Conservation (phyloP, 2,888 invertebrate genomes). For the Bembecia ichneumoniformis region DNA sequence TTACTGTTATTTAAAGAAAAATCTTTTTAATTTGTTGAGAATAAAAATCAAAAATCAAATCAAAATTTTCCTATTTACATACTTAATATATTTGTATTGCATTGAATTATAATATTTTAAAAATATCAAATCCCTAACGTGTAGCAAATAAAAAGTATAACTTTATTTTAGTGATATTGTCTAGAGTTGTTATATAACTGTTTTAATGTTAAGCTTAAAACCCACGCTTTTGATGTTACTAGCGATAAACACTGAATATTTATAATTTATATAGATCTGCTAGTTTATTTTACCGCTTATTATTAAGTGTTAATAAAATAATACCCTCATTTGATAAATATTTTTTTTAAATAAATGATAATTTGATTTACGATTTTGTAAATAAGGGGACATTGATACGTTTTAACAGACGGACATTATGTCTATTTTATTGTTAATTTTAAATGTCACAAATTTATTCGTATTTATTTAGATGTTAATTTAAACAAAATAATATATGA, state of each 20-base stretch:
- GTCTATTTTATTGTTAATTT: background rate
- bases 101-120: too few relatives aligned
- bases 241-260: conserved; percentile 15
- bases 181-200: conserved; percentile 4
- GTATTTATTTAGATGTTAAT: conserved; percentile 8
- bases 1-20: too few relatives aligned
- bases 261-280: conserved; percentile 48
- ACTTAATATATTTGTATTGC: too few relatives aligned
- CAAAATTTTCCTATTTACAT: too few relatives aligned
- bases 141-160: too few relatives aligned
- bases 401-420: conserved; percentile 1
- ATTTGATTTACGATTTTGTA: background rate
- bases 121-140: too few relatives aligned
- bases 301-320: background rate
- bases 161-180: background rate
- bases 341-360: background rate
- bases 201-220: conserved; percentile 3
- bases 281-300: conserved; percentile 38
- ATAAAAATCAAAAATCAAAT: too few relatives aligned
- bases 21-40: too few relatives aligned
- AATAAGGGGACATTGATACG: background rate
- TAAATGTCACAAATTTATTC: conserved; percentile 6
- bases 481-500: conserved; percentile 6
- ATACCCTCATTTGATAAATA: background rate
- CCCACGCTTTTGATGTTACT: background rate